Percentiles rank a stretch among this genome's conserved stretches.
These are phyloP conservation scores for Hypolimnas misippus DNA, from an alignment of 2,888 invertebrate genomes.

Conservation along the genomic window DNA sequence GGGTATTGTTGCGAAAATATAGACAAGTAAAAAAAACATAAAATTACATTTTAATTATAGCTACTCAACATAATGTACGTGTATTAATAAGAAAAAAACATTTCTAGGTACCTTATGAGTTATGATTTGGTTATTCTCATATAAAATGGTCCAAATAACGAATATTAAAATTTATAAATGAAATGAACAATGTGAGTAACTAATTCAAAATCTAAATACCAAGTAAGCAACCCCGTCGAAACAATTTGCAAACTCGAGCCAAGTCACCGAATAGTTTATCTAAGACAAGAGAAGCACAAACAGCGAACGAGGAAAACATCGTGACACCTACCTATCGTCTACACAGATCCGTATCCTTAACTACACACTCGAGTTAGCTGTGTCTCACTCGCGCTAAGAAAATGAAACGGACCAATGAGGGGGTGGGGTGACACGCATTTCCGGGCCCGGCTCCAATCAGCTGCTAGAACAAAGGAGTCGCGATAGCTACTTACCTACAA, in stretches of 20 bases:
- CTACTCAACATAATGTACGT: no score
- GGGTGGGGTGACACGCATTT: conserved; percentile 84
- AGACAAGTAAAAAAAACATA: no score
- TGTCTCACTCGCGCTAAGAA: conserved; percentile 83
- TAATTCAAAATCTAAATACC: conserved; percentile 62
- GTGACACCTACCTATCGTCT: conserved; percentile 73
- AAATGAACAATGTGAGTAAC: conserved; percentile 39
- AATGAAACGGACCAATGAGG: conserved; percentile 84
- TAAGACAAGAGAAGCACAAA: conserved; percentile 67
- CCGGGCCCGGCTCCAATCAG: conserved; percentile 84
- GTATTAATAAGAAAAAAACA: no score
- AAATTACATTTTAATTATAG: no score
- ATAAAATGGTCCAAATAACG: no score
- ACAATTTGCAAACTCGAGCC: conserved; percentile 70
- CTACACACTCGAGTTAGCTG: conserved; percentile 77
- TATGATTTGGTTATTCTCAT: no score
- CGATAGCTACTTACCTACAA: conserved; percentile 82
- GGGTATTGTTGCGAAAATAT: no score
- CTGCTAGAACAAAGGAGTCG: conserved; percentile 84
- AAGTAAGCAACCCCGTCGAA: conserved; percentile 56
- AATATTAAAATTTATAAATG: neutral
- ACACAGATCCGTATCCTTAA: conserved; percentile 78
- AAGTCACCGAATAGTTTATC: conserved; percentile 77
- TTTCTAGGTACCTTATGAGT: no score
- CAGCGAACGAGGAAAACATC: conserved; percentile 70